These are phyloP conservation scores for Athalia rosae DNA, from an alignment of 2,888 invertebrate species.

Conservation along the genomic window DNA sequence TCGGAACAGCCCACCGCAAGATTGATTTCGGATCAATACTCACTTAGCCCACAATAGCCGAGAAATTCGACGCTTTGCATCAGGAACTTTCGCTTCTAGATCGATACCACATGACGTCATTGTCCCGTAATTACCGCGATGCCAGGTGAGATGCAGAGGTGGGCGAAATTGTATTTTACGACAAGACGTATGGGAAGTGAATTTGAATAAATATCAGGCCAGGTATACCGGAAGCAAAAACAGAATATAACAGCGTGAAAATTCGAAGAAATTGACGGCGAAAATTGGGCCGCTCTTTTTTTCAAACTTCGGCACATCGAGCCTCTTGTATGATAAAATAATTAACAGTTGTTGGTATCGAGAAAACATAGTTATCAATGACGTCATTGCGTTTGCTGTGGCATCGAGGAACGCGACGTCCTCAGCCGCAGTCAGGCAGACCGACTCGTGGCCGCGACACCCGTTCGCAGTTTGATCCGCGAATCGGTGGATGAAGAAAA, in stretches of 20 bases:
- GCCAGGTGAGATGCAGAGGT: conserved; percentile 4
- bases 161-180: conserved; percentile 1
- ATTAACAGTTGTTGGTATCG: too few relatives aligned
- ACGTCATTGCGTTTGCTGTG: conserved; percentile 32
- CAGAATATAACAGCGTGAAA: too few relatives aligned
- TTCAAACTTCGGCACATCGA: too few relatives aligned
- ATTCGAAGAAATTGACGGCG: too few relatives aligned
- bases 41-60: not conserved
- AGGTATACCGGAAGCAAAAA: not conserved
- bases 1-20: too few relatives aligned
- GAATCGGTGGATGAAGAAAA: not conserved
- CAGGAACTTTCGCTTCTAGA: not conserved
- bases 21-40: not conserved
- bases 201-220: not conserved
- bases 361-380: conserved; percentile 32
- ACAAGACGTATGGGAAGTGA: not conserved
- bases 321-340: too few relatives aligned
- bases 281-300: too few relatives aligned
- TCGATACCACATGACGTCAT: conserved; percentile 36
- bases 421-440: conserved; percentile 39
- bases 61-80: not conserved
- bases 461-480: conserved; percentile 37
- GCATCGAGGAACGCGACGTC: conserved; percentile 20
- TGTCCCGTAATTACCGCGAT: conserved; percentile 19
- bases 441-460: conserved; percentile 46